Evolutionary conservation across 2,113 vertebrate species (phyloP), one percentile per base, ranked within the genome.

Genomic region (Entelurus aequoreus): DNA sequence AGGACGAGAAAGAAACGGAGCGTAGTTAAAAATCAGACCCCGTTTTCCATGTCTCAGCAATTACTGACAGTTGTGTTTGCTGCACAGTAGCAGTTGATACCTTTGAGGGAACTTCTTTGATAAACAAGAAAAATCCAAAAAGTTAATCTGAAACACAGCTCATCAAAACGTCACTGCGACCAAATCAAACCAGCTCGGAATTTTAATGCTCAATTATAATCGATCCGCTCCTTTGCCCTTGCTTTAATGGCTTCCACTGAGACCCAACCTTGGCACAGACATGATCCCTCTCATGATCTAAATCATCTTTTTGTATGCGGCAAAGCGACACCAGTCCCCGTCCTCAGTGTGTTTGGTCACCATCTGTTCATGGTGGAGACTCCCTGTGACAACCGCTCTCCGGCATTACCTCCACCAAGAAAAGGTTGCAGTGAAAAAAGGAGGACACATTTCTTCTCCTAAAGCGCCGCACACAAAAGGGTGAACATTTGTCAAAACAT

Each of bases 291-390:
- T 59, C 50, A 38, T 73, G 65, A 66, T 63, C 37, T 38, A 52
- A 75, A 68, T 70, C 48, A 68, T 60, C 61, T 48, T 54, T 66
- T 60, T 9, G 3, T 9, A 71, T 76, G 64, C 54, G 28, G 62
- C 47, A 44, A 73, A 55, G 77, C 63, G 74, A 74, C 67, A 72
- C 10, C 74, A 73, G 68, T 62, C 71, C 62, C 49, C 83, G 83
- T 84, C 83, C 71, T 83, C 73, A 62, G 56, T 64, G 65, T 66
- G 11, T 79, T 82, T 72, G 68, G 73, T 73, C 69, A 72, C 84
- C 86, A 87, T 88, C 87, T 87, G 81, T 71, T 81, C 86, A 72
- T 71, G 58, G 66, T 52, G 58, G 69, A 72, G 59, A 56, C 59
- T 54, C 68, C 48, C 21, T 38, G 63, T 46, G 70, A 66, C 72